These are phyloP conservation scores for Poecilobothrus nobilitatus DNA, from an alignment of 2,888 invertebrate species.

Conservation along the genomic window DNA sequence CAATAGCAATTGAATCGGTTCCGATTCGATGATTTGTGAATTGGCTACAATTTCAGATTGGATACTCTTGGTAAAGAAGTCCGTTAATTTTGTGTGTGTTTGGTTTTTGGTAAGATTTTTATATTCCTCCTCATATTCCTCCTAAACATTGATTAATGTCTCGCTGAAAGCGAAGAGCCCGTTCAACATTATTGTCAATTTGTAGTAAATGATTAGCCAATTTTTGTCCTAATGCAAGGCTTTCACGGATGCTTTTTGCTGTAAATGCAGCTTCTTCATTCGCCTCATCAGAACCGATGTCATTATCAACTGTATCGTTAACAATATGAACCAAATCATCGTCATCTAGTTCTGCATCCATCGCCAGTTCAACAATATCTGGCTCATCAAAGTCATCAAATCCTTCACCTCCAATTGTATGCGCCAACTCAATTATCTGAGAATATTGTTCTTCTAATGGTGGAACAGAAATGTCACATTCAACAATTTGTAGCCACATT, in stretches of 20 bases:
- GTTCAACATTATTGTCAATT: conserved; percentile 16
- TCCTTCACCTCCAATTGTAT: conserved; percentile 22
- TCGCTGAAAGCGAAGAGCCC: conserved; percentile 17
- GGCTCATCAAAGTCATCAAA: conserved; percentile 21
- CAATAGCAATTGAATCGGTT: conserved; percentile 13
- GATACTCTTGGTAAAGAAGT: conserved; percentile 13
- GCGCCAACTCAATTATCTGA: conserved; percentile 18
- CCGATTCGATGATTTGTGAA: background rate
- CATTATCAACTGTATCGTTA: too few species aligned
- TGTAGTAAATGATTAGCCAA: conserved; percentile 17
- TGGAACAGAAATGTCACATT: conserved; percentile 11
- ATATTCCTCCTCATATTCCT: conserved; percentile 17
- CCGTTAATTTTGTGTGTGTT: conserved; percentile 15
- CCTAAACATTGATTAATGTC: conserved; percentile 14
- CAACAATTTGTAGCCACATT: conserved; percentile 25
- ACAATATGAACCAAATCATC: conserved; percentile 21
- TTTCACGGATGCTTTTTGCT: too few species aligned
- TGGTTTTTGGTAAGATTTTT: conserved; percentile 16
- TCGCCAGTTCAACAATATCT: conserved; percentile 19
- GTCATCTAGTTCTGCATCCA: conserved; percentile 20
- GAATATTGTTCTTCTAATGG: conserved; percentile 15
- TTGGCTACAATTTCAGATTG: background rate
- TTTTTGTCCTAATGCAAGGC: too few species aligned
- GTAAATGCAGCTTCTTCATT: too few species aligned
- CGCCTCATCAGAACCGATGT: too few species aligned